Conservation (phyloP, 2,113 vertebrate species). For the Morphnarchus princeps region DNA sequence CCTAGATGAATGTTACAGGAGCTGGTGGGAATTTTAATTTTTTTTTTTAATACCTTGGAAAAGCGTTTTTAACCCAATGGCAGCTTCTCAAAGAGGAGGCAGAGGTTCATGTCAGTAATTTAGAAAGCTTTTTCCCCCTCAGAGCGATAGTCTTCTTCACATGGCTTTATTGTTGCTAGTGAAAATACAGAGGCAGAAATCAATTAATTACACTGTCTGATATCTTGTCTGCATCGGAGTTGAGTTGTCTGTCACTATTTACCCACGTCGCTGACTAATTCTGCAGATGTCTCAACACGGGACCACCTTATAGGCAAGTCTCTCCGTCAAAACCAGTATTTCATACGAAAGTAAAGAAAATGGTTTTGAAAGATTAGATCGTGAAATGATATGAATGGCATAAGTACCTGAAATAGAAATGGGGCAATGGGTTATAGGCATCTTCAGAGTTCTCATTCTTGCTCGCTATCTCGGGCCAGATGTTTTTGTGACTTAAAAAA, state of each 20-base stretch:
- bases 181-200: background rate
- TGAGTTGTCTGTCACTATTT: background rate
- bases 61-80: background rate
- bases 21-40: background rate
- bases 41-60: background rate
- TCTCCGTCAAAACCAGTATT: background rate
- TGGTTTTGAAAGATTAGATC: background rate
- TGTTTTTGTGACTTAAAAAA: background rate
- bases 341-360: background rate
- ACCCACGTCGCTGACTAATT: background rate
- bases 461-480: rapidly evolving
- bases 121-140: background rate
- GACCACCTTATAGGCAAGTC: background rate
- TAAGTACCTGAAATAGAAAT: background rate
- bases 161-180: background rate
- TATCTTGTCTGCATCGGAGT: background rate
- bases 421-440: background rate
- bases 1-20: background rate
- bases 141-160: background rate
- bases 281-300: no score
- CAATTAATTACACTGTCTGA: no score
- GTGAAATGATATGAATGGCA: background rate
- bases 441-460: background rate
- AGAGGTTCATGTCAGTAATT: background rate
- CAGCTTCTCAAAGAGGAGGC: background rate